Percentiles rank a stretch among this genome's conserved stretches.
Evolutionary conservation across 2,113 vertebrate species (phyloP).

Genomic region (Colinus virginianus): DNA sequence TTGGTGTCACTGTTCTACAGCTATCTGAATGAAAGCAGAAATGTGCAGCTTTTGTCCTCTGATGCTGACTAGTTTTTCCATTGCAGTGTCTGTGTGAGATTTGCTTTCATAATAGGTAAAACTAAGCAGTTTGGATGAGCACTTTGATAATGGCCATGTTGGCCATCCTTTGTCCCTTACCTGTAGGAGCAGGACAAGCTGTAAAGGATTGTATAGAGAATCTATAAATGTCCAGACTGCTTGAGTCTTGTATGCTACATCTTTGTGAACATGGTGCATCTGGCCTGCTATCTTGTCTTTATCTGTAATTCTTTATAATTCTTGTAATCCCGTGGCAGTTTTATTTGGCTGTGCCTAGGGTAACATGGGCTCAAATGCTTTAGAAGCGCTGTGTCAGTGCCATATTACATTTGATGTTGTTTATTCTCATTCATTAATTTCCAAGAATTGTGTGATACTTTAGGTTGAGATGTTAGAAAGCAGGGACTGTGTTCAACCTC

Average conservation of each 20-base stretch:
- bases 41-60: not conserved
- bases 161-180: not conserved
- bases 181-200: not conserved
- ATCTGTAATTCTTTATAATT: not conserved
- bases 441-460: not conserved
- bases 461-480: not conserved
- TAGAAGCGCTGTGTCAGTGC: not conserved
- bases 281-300: fast-evolving
- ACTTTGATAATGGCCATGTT: not conserved
- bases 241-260: not conserved
- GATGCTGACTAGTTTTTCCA: not conserved
- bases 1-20: not conserved
- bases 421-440: not conserved
- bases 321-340: not conserved
- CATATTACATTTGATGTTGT: not conserved
- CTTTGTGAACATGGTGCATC: not conserved
- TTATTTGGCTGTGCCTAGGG: not conserved
- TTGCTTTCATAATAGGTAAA: not conserved
- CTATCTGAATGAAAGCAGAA: not conserved
- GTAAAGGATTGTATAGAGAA: not conserved
- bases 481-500: not conserved
- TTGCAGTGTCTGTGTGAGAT: not conserved
- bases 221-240: not conserved
- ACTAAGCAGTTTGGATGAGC: not conserved
- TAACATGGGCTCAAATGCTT: not conserved